phyloP scores from a whole-genome alignment of 1,140 invertebrate species.

The Geopemphigus sp. region DNA sequence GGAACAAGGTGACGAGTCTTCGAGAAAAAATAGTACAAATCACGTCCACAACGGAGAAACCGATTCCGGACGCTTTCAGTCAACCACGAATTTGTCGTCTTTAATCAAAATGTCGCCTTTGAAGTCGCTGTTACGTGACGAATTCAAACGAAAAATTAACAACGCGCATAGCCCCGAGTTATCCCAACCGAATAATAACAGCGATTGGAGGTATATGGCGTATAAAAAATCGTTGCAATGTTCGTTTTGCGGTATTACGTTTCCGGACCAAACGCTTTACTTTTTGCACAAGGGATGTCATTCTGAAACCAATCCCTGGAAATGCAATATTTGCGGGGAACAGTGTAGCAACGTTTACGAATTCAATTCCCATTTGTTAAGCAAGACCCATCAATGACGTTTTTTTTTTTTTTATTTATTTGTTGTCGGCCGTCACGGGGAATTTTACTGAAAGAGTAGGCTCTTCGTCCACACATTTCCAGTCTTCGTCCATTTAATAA shows the following conservation, averaged over 20 bases:
- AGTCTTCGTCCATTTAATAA: too few relatives aligned
- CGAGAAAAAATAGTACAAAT: constrained; percentile 52
- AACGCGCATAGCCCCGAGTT: constrained; percentile 30
- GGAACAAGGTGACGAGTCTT: constrained; percentile 59
- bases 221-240: constrained; percentile 63
- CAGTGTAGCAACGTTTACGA: constrained; percentile 90
- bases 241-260: constrained; percentile 88
- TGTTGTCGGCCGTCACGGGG: too few relatives aligned
- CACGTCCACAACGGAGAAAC: constrained; percentile 51
- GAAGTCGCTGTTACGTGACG: constrained; percentile 77
- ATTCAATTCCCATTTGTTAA: constrained; percentile 93
- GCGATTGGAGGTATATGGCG: constrained; percentile 25
- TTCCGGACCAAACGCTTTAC: constrained; percentile 92
- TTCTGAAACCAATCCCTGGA: constrained; percentile 94
- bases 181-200: constrained; percentile 36
- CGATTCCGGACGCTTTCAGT: constrained; percentile 49
- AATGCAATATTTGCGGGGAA: constrained; percentile 95
- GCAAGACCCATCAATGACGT: constrained; percentile 84
- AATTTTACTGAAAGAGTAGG: too few relatives aligned
- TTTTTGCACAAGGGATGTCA: constrained; percentile 97
- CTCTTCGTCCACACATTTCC: too few relatives aligned
- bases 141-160: constrained; percentile 63
- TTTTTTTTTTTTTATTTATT: too few relatives aligned
- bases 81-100: constrained; percentile 57
- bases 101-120: constrained; percentile 70